phyloP scores from a whole-genome alignment of 2,113 vertebrate genomes.

The Cephalopterus ornatus region DNA sequence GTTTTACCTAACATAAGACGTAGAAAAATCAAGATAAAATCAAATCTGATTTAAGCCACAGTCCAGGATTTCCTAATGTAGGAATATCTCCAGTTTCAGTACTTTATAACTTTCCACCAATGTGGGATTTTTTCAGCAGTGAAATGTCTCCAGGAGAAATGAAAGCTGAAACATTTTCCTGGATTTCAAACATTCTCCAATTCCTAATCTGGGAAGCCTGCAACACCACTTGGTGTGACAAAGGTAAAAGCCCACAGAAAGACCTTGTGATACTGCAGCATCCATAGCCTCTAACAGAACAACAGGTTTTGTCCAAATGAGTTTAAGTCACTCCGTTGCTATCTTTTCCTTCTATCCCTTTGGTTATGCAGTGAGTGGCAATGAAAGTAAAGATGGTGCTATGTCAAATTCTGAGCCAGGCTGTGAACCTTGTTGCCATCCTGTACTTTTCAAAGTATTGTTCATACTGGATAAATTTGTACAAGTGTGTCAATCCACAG shows the following conservation, averaged over 20 bases:
- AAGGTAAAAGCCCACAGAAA: neutral
- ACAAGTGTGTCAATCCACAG: neutral
- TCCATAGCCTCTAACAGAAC: neutral
- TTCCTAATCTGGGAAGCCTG: neutral
- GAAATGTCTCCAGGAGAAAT: neutral
- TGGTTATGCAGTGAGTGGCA: neutral
- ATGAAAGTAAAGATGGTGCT: neutral
- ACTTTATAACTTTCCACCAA: neutral
- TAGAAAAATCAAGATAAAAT: neutral
- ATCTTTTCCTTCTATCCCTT: neutral
- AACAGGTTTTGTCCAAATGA: neutral
- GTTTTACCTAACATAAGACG: neutral
- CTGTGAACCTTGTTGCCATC: neutral
- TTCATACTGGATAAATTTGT: neutral
- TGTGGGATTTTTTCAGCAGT: neutral
- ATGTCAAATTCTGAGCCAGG: neutral
- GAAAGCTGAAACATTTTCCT: neutral
- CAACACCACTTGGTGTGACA: neutral
- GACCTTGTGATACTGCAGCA: neutral
- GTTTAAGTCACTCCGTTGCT: neutral
- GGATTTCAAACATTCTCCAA: neutral
- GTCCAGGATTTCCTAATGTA: neutral
- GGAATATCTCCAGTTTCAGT: neutral
- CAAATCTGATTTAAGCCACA: neutral
- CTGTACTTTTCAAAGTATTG: neutral